phyloP scores from a whole-genome alignment of 1,140 invertebrate species.

The Diorhabda elongata region DNA sequence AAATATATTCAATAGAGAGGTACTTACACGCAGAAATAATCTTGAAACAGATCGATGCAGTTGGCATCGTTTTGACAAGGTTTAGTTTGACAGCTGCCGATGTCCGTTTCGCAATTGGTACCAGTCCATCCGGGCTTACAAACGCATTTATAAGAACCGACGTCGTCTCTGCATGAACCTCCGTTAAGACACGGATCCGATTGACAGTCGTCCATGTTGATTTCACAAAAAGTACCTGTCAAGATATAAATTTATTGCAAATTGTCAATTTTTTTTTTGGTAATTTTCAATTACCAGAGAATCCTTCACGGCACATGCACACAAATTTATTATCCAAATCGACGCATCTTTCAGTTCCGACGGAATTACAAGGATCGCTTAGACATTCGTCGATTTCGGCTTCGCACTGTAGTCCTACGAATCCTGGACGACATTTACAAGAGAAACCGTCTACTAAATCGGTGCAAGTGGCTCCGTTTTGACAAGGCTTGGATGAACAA shows the following conservation, averaged over 20 bases:
- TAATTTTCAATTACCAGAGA: constrained; percentile 59
- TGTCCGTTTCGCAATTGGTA: constrained; percentile 78
- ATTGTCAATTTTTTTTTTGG: neutral
- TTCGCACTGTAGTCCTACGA: constrained; percentile 87
- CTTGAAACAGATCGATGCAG: constrained; percentile 91
- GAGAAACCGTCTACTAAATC: constrained; percentile 83
- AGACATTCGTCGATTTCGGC: constrained; percentile 88
- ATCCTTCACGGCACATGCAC: constrained; percentile 89
- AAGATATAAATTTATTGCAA: neutral
- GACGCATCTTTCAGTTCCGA: constrained; percentile 82
- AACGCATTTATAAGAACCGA: constrained; percentile 78
- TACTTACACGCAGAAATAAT: constrained; percentile 84
- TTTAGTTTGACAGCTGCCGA: constrained; percentile 76
- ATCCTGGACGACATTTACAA: constrained; percentile 91
- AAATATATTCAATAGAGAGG: neutral
- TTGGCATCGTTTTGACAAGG: constrained; percentile 91
- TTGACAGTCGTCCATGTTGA: constrained; percentile 85
- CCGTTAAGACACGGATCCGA: constrained; percentile 83
- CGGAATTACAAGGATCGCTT: constrained; percentile 83
- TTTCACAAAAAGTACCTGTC: constrained; percentile 37
- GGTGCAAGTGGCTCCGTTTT: constrained; percentile 80
- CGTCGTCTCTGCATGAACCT: constrained; percentile 81
- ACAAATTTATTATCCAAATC: constrained; percentile 86
- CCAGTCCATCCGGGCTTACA: constrained; percentile 89
- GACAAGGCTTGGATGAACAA: constrained; percentile 82